A percentile compares a stretch with the other conserved stretches of the same genome.
Evolutionary conservation across 2,888 invertebrate species (phyloP).

Genomic region (Archips crataeganus): DNA sequence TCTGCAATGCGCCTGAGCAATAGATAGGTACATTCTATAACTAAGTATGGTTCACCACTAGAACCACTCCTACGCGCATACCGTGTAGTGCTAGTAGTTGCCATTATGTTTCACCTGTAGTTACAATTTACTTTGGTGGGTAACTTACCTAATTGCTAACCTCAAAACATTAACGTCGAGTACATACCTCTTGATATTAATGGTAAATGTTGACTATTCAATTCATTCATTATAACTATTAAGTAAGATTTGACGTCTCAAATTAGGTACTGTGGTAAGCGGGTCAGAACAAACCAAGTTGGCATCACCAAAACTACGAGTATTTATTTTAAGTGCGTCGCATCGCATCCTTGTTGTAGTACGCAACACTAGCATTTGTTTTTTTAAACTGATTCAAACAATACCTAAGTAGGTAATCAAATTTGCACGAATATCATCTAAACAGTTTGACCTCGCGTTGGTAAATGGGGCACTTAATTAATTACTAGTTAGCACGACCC

Average conservation of each 20-base stretch:
- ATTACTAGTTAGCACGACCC: slow-evolving; percentile 2
- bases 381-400: slow-evolving; percentile 19
- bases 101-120: slow-evolving; percentile 15
- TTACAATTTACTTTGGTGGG: neutral
- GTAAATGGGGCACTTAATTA: slow-evolving; percentile 31
- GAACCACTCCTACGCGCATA: slow-evolving; percentile 38
- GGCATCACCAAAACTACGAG: no score
- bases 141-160: no score
- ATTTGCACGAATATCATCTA: slow-evolving; percentile 34
- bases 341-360: neutral
- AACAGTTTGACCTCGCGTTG: slow-evolving; percentile 36
- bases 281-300: no score
- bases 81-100: slow-evolving; percentile 19
- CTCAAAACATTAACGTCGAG: neutral
- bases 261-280: no score
- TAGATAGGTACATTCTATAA: slow-evolving; percentile 25
- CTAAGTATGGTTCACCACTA: slow-evolving; percentile 14
- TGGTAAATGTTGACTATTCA: no score
- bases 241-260: no score
- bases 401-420: slow-evolving; percentile 13
- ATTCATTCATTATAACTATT: no score
- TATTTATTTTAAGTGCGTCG: no score
- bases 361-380: slow-evolving; percentile 5
- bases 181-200: neutral
- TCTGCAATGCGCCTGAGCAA: slow-evolving; percentile 22